Evolutionary conservation across 2,113 vertebrate genomes (phyloP).

Genomic region (Melanerpes aurifrons): DNA sequence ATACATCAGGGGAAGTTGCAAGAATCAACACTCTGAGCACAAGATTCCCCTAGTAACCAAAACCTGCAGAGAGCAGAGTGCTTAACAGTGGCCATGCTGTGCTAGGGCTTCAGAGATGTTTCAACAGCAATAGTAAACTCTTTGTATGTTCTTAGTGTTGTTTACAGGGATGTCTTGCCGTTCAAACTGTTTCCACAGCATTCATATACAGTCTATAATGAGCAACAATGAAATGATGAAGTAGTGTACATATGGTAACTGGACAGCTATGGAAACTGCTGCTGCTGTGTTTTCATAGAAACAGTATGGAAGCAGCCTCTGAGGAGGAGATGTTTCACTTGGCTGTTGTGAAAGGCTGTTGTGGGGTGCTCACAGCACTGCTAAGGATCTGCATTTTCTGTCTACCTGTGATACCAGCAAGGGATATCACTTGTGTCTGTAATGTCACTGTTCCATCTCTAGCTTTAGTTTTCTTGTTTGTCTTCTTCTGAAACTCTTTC

Average conservation of each 20-base stretch:
- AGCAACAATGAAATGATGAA: neutral
- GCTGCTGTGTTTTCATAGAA: neutral
- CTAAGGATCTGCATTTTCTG: neutral
- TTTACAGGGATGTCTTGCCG: neutral
- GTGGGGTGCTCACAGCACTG: neutral
- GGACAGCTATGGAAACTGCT: neutral
- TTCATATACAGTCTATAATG: neutral
- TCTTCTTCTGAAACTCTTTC: neutral
- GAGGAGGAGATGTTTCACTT: neutral
- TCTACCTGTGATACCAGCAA: neutral
- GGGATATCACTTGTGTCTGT: neutral
- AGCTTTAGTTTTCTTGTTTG: neutral
- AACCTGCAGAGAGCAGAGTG: neutral
- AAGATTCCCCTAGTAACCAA: neutral
- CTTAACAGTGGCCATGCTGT: fast-evolving
- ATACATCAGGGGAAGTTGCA: neutral
- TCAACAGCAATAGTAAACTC: neutral
- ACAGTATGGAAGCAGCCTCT: neutral
- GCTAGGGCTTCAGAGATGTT: neutral
- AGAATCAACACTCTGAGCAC: neutral
- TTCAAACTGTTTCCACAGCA: neutral
- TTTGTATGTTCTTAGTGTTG: neutral
- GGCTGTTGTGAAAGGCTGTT: neutral
- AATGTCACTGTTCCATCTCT: neutral
- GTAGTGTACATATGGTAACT: neutral